Percentiles rank a stretch among this genome's conserved stretches.
Conservation (phyloP, 1,140 invertebrate species). For the Ips nitidus region DNA sequence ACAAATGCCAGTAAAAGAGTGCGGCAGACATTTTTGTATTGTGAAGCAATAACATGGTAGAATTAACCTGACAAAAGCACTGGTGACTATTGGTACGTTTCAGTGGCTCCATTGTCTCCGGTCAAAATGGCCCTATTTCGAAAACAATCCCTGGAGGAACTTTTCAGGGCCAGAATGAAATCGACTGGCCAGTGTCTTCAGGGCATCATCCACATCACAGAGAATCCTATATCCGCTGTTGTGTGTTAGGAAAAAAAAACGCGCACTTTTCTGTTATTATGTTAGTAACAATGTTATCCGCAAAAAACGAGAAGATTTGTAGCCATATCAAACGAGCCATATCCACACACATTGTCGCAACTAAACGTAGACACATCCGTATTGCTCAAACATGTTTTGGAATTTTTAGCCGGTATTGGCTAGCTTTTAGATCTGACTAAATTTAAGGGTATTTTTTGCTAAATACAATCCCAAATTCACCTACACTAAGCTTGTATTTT, state of each 20-base stretch:
- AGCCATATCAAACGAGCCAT: not conserved
- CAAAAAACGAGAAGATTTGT: not conserved
- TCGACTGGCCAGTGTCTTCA: conserved; percentile 54
- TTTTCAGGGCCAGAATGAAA: conserved; percentile 51
- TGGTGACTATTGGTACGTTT: conserved; percentile 40
- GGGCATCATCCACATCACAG: conserved; percentile 72
- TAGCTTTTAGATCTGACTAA: conserved; percentile 2
- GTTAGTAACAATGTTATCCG: not conserved
- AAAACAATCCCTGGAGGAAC: conserved; percentile 59
- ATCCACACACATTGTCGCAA: not conserved
- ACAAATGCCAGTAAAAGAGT: too few species aligned
- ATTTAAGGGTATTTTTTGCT: not conserved
- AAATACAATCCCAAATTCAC: too few species aligned
- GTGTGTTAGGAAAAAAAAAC: conserved; percentile 62
- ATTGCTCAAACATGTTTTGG: too few species aligned
- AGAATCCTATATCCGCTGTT: conserved; percentile 76
- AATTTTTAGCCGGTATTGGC: conserved; percentile 3
- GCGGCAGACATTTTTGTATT: too few species aligned
- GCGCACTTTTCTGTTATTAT: not conserved
- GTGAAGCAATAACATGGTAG: too few species aligned
- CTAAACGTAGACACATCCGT: conserved; percentile 5
- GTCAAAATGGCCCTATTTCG: conserved; percentile 67
- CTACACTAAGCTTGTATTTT: too few species aligned
- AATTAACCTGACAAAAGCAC: too few species aligned
- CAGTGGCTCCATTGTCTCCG: conserved; percentile 70